Evolutionary conservation across 2,888 invertebrate genomes (phyloP).

Genomic region (Eupithecia exiguata): DNA sequence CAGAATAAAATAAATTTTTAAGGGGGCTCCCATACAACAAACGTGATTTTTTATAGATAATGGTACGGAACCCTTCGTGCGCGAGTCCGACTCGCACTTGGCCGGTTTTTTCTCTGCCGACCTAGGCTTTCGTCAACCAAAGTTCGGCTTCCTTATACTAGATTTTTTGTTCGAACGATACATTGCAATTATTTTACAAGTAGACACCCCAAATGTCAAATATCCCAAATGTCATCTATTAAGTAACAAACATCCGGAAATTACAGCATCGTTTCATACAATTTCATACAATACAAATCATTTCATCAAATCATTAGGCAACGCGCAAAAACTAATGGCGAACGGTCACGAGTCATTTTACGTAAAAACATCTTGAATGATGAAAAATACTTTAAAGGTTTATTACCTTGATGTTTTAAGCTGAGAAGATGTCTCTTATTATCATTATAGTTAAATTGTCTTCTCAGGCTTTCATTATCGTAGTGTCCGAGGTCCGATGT

Average conservation of each 20-base stretch:
- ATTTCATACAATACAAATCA: slow-evolving; percentile 10
- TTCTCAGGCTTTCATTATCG: no score
- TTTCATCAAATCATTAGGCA: slow-evolving; percentile 21
- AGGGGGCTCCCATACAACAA: no score
- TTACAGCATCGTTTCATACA: slow-evolving; percentile 17
- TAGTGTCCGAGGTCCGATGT: no score
- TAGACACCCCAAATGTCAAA: no score
- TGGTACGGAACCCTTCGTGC: no score
- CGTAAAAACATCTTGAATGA: slow-evolving; percentile 8
- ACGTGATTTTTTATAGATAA: no score
- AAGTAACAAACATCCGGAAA: slow-evolving; percentile 12
- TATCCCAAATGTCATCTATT: slow-evolving; percentile 11
- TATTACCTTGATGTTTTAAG: neutral
- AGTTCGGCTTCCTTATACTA: no score
- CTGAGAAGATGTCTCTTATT: no score
- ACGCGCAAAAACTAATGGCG: slow-evolving; percentile 14
- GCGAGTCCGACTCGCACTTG: no score
- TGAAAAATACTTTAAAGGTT: neutral
- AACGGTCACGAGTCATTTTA: slow-evolving; percentile 17
- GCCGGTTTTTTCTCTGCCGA: neutral
- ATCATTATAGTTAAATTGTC: no score
- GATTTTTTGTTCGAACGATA: neutral
- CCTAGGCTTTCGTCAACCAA: neutral
- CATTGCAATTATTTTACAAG: neutral
- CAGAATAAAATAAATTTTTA: no score